Base-by-base conservation (phyloP, 2,888 invertebrate genomes). In the Acleris emargana region DNA sequence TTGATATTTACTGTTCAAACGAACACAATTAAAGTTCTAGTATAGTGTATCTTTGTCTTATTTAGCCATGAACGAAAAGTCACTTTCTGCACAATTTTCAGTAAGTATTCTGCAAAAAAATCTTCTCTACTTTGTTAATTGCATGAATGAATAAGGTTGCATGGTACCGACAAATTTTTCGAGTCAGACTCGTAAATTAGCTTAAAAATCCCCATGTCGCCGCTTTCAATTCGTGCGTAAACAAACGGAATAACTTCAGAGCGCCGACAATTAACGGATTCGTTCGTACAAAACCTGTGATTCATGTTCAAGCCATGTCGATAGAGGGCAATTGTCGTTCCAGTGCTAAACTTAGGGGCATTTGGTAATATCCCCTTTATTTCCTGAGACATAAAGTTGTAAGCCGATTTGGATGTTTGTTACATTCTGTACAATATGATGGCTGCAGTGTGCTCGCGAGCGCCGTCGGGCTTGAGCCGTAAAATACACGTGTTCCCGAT, bases 401-500 rank as follows among this genome's bases (percentile, higher is more conserved):
- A 18, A 55, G n/a, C 17, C 22, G 42, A 32, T 42, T 32, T 32
- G 32, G 32, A 32, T 32, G 11, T 38, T 13, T 63, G 57, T 47
- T 38, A 51, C 55, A 67, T 45, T 49, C 51, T 32, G 51, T 62
- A 43, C 42, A 18, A 53, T 32, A 59, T 52, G 53, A 43, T 20
- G 45, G 58, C 52, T 55, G 55, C 58, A 68, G 62, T 47, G 62
- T 49, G 66, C 58, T 63, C 69, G 38, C 38, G 68, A 68, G 68
- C 70, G 71, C 69, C 69, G 38, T 38, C 38, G 64, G 22, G 68
- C 68, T 60, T 57, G 57, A 64, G 62, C 68, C 60, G 68, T 75
- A 72, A 72, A 72, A 58, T 67, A 74, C 82, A 82, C 75, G 76
- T 83, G 82, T 76, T 81, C 61, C 67, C 67, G 75, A 80, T 81